Conservation (phyloP, 1,140 invertebrate species). For the Drosophila guanche region DNA sequence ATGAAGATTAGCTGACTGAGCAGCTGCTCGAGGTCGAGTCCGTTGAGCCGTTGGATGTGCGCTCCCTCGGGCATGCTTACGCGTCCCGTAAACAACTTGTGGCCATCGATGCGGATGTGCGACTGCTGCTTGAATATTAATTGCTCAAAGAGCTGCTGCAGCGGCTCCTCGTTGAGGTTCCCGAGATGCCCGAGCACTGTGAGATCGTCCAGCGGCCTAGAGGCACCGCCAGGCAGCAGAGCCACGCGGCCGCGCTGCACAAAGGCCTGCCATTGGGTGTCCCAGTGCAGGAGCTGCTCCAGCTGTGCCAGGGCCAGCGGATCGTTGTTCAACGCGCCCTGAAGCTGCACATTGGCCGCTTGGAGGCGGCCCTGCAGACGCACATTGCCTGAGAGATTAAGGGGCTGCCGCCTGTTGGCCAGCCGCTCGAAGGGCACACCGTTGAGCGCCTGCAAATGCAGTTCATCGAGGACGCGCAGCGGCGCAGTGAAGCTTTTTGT, state of each 20-base stretch:
- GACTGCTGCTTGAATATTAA: slow-evolving; percentile 53
- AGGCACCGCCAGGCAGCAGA: slow-evolving; percentile 1
- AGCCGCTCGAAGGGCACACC: slow-evolving; percentile 57
- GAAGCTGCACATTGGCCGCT: slow-evolving; percentile 39
- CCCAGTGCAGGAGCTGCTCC: slow-evolving; percentile 40
- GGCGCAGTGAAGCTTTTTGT: slow-evolving; percentile 62
- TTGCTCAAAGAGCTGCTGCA: slow-evolving; percentile 55
- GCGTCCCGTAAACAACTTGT: slow-evolving; percentile 66
- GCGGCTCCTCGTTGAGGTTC: slow-evolving; percentile 29
- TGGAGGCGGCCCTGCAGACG: slow-evolving; percentile 49
- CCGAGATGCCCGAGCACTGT: slow-evolving; percentile 61
- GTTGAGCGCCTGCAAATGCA: slow-evolving; percentile 57
- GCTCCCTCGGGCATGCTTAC: slow-evolving; percentile 53
- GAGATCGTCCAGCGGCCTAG: slow-evolving; percentile 37
- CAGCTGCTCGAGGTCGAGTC: slow-evolving; percentile 34
- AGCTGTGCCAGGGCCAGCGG: slow-evolving; percentile 10
- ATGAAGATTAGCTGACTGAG: slow-evolving; percentile 50
- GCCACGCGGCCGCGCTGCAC: slow-evolving; percentile 40
- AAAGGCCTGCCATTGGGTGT: slow-evolving; percentile 26
- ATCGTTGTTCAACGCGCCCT: slow-evolving; percentile 39
- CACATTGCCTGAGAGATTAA: slow-evolving; percentile 48
- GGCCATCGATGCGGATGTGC: slow-evolving; percentile 16
- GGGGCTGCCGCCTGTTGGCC: slow-evolving; percentile 42
- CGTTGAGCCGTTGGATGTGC: slow-evolving; percentile 50
- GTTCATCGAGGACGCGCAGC: slow-evolving; percentile 18